phyloP scores from a whole-genome alignment of 2,797 vertebrate genomes.

The Enteromius viviparus region DNA sequence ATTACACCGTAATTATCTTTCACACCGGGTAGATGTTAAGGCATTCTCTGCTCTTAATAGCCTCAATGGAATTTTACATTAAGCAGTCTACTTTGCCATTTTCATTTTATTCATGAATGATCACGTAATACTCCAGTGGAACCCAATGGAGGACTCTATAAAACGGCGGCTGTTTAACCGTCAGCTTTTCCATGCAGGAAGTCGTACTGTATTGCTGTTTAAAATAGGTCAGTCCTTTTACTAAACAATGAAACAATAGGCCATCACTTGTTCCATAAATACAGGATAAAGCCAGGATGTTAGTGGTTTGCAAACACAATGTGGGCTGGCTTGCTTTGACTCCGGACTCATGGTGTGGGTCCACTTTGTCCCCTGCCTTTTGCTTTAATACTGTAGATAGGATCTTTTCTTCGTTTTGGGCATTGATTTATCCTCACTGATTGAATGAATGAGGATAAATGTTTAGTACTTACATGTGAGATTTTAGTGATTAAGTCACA shows the following conservation, averaged over 20 bases:
- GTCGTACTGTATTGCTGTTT: conserved; percentile 66
- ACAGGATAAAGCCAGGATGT: conserved; percentile 75
- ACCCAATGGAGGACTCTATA: neutral
- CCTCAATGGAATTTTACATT: conserved; percentile 59
- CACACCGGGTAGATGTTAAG: conserved; percentile 58
- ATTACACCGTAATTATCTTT: conserved; percentile 60
- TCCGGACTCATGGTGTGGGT: conserved; percentile 41
- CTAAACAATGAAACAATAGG: conserved; percentile 77
- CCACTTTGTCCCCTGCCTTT: conserved; percentile 47
- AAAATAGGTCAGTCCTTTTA: conserved; percentile 65
- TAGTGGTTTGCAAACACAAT: conserved; percentile 65
- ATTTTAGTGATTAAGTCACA: conserved; percentile 28
- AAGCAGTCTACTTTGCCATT: conserved; percentile 25
- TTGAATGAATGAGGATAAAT: conserved; percentile 1
- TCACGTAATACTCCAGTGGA: conserved; percentile 6
- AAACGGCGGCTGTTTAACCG: conserved; percentile 54
- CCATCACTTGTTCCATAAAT: conserved; percentile 64
- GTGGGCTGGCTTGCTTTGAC: conserved; percentile 58
- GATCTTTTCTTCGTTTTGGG: conserved; percentile 28
- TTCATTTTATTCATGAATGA: conserved; percentile 51
- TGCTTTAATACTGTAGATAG: conserved; percentile 47
- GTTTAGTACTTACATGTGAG: conserved; percentile 4
- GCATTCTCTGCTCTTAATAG: conserved; percentile 50
- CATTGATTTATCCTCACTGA: conserved; percentile 23
- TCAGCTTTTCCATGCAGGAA: conserved; percentile 69